Evolutionary conservation across 2,797 vertebrate species (phyloP).

Genomic region (Gymnopithys bicolor): DNA sequence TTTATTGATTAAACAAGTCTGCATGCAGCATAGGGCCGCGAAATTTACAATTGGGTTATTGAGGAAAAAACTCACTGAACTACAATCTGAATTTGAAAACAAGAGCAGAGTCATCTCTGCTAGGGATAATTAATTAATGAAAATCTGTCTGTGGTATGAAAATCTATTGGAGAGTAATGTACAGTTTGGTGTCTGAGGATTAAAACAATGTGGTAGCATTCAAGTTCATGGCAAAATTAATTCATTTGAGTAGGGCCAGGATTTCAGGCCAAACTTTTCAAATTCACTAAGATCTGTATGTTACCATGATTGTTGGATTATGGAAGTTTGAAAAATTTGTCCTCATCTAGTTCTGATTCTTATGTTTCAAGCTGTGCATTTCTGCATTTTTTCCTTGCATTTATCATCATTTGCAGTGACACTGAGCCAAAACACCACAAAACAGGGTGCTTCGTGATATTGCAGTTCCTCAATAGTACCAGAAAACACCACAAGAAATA

Average conservation of each 20-base stretch:
- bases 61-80: neutral
- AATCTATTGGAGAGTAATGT: neutral
- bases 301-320: neutral
- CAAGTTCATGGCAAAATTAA: neutral
- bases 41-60: neutral
- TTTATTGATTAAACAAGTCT: conserved; percentile 8
- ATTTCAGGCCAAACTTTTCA: neutral
- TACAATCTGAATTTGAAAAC: neutral
- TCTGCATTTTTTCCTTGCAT: neutral
- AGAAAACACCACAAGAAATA: neutral
- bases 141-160: neutral
- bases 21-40: neutral
- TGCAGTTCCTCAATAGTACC: neutral
- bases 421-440: neutral
- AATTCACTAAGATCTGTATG: neutral
- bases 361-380: neutral
- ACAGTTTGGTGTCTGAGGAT: neutral
- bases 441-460: neutral
- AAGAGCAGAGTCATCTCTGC: neutral
- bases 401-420: neutral
- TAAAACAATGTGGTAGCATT: neutral
- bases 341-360: neutral
- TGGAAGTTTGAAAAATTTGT: neutral
- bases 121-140: conserved; percentile 1
- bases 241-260: neutral